Base-by-base conservation (phyloP, 2,797 vertebrate genomes). In the Limnodromus scolopaceus region DNA sequence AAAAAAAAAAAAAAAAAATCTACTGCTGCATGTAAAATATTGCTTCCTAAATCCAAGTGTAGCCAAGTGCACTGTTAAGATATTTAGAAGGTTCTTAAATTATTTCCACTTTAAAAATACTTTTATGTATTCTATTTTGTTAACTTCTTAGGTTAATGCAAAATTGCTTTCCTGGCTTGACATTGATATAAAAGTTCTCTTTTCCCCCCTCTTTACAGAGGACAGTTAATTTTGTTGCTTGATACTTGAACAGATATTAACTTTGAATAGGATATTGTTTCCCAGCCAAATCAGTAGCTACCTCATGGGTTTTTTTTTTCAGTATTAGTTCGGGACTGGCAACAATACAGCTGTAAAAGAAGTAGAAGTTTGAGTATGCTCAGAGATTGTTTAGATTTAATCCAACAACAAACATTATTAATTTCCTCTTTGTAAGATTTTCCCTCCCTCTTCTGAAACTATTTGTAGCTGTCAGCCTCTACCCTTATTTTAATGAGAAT, bases 221-320 rank as follows among this genome's bases (percentile, higher is more conserved):
- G 79, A 94, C 87, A 95, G 68, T 95, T 85, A 28, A 89, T 92
- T 97, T 92, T 91, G 71, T 51, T 60, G 71, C 92, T 94, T 97
- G 95, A 98, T 98, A 97, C 94, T 97, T 97, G 97, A 98, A 95
- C 97, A 98, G 98, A 98, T 95, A 97, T 78, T 20, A 46, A n/a
- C 53, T 88, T 92, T 98, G 96, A 98, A 98, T 97, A 94, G 93
- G 77, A 58, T 97, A 97, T 98, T 98, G 98, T 98, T 98, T 96
- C 80, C 58, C 4, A 58, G 97, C 97, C 97, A 97, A 96, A 95
- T 96, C 93, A 82, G 97, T 97, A 98, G 97, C 94, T 89, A 65
- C 93, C 77, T 97, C 84, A 65, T 91, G 77, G 34, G 0, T 1
- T 84, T 92, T 91, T 92, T 91, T 43, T 95, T 94, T 66, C 43